Conservation (phyloP, 2,888 invertebrate species). For the Lutraria lutraria region DNA sequence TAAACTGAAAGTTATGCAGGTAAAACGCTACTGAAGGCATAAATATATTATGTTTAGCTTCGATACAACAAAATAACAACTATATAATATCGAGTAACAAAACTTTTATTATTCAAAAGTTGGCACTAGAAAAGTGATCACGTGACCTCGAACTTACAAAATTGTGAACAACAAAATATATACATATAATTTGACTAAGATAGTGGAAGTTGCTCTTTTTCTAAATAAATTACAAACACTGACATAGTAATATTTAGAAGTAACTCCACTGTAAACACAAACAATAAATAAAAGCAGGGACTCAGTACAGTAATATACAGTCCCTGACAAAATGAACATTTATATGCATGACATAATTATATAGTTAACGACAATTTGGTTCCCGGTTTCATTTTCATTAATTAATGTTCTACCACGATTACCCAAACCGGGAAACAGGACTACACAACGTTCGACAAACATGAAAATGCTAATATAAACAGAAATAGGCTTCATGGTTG, state of each 20-base stretch:
- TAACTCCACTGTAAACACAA: neutral
- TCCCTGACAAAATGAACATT: no score
- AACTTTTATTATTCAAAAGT: conserved; percentile 35
- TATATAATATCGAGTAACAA: conserved; percentile 2
- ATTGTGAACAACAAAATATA: conserved; percentile 16
- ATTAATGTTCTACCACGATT: neutral
- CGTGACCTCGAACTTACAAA: conserved; percentile 17
- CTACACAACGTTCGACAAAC: neutral
- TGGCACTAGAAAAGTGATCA: conserved; percentile 46
- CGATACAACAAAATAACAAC: neutral
- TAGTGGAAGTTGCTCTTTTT: conserved; percentile 5
- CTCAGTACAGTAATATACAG: no score
- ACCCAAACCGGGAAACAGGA: neutral
- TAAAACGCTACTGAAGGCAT: no score
- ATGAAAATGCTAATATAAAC: conserved; percentile 6
- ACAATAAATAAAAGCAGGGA: conserved; percentile 7
- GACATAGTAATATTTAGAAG: neutral
- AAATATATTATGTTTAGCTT: no score
- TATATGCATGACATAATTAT: conserved; percentile 1
- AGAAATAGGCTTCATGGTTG: neutral
- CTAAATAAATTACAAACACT: neutral
- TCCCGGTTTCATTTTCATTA: neutral
- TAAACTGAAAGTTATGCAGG: no score
- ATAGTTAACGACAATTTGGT: neutral
- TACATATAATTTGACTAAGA: conserved; percentile 5